Percentiles rank a stretch among this genome's conserved stretches.
Conservation (phyloP, 1,140 invertebrate species). For the Wiebesia pumilae region DNA sequence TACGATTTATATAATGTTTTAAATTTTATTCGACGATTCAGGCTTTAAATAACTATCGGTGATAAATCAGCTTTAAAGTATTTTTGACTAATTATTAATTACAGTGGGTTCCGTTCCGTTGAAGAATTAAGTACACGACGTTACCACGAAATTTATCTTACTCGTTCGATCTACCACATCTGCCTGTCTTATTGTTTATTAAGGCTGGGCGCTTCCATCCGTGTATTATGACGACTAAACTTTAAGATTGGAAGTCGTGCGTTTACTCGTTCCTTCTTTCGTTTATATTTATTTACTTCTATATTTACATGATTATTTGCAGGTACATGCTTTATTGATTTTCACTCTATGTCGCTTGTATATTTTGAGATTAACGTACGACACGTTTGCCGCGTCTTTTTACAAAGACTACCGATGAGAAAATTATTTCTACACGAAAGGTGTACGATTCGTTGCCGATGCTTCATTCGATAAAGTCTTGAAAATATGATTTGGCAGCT, state of each 20-base stretch:
- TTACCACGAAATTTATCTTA: background rate
- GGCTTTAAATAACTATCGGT: background rate
- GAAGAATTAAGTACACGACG: background rate
- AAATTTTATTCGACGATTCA: too few species aligned
- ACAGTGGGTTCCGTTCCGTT: background rate
- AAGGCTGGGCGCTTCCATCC: background rate
- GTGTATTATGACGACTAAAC: background rate
- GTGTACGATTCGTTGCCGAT: background rate
- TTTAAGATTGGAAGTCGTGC: background rate
- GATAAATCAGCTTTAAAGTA: background rate
- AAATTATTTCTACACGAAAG: background rate
- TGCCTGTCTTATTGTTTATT: background rate
- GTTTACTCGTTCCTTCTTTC: background rate
- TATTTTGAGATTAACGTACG: too few species aligned
- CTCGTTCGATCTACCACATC: background rate
- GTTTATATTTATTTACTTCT: too few species aligned
- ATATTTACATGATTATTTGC: too few species aligned
- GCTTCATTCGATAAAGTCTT: background rate
- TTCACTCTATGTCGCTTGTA: too few species aligned
- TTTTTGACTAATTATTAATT: background rate
- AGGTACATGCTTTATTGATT: too few species aligned
- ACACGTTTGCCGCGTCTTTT: too few species aligned
- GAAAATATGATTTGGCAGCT: background rate
- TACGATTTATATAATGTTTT: too few species aligned
- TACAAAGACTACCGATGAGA: too few species aligned